phyloP scores from a whole-genome alignment of 2,888 invertebrate species.

The Tromatobia lineatoria region DNA sequence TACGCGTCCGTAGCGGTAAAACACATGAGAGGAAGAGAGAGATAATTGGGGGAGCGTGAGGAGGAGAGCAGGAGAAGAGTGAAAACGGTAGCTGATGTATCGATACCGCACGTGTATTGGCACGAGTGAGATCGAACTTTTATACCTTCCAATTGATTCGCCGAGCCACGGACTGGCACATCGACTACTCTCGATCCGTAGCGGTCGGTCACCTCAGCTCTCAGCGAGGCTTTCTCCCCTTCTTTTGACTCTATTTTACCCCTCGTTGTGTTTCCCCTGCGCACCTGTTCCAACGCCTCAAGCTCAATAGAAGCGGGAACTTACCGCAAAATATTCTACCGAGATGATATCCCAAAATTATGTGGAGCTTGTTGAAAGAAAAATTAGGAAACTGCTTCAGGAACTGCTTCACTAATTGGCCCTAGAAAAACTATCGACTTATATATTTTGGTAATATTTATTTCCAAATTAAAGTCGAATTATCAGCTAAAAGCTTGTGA shows the following conservation, averaged over 20 bases:
- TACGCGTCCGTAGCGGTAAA: constrained; percentile 1
- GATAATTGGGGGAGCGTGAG: constrained; percentile 7
- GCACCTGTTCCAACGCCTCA: constrained; percentile 9
- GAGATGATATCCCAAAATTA: neutral
- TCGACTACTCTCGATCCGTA: constrained; percentile 4
- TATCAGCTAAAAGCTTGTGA: no score
- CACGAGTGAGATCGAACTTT: constrained; percentile 50
- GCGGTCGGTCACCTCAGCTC: constrained; percentile 16
- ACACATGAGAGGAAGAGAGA: constrained; percentile 8
- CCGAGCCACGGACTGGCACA: constrained; percentile 3
- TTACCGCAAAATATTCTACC: neutral
- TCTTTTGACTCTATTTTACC: neutral
- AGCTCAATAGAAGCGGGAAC: no score
- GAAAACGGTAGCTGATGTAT: constrained; percentile 15
- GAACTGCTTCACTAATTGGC: no score
- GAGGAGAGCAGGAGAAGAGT: neutral
- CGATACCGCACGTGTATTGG: constrained; percentile 32
- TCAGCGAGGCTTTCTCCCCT: neutral
- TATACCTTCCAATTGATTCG: constrained; percentile 59
- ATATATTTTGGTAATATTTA: no score
- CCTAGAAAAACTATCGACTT: no score
- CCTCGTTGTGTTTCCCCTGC: neutral
- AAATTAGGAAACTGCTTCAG: no score
- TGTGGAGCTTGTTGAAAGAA: no score
- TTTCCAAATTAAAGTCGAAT: no score